These are phyloP conservation scores for Lumbricus terrestris DNA, from an alignment of 2,888 invertebrate species.

Conservation along the genomic window DNA sequence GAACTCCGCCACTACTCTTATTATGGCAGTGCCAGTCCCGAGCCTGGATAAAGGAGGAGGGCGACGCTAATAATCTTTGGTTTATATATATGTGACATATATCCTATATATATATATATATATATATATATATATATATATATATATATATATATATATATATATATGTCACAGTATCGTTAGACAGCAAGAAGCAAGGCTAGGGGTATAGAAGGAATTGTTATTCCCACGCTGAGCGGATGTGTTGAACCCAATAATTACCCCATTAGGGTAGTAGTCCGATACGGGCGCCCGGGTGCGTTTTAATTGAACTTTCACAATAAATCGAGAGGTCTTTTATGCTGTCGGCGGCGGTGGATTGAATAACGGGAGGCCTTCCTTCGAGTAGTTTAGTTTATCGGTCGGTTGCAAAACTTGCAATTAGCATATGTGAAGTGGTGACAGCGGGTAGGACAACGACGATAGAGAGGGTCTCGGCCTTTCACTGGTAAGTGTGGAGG, in stretches of 20 bases:
- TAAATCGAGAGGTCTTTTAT: background rate
- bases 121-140: too few relatives aligned
- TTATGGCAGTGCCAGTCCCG: too few relatives aligned
- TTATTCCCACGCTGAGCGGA: background rate
- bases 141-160: too few relatives aligned
- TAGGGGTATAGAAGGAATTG: too few relatives aligned
- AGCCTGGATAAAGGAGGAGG: too few relatives aligned
- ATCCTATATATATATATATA: too few relatives aligned
- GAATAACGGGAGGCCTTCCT: background rate
- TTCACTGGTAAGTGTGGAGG: background rate
- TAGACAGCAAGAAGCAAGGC: too few relatives aligned
- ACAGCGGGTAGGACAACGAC: slow-evolving; percentile 3
- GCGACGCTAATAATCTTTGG: too few relatives aligned
- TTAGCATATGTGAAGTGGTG: background rate
- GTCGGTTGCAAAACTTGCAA: too few relatives aligned
- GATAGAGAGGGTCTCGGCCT: background rate
- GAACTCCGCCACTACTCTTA: too few relatives aligned
- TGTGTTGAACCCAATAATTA: background rate
- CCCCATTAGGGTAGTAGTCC: background rate
- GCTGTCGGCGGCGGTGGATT: background rate
- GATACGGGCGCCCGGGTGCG: background rate
- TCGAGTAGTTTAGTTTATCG: slow-evolving; percentile 3
- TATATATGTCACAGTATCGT: too few relatives aligned
- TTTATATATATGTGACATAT: too few relatives aligned
- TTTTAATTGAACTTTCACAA: background rate